phyloP scores from a whole-genome alignment of 2,113 vertebrate genomes.

The Meriones unguiculatus region DNA sequence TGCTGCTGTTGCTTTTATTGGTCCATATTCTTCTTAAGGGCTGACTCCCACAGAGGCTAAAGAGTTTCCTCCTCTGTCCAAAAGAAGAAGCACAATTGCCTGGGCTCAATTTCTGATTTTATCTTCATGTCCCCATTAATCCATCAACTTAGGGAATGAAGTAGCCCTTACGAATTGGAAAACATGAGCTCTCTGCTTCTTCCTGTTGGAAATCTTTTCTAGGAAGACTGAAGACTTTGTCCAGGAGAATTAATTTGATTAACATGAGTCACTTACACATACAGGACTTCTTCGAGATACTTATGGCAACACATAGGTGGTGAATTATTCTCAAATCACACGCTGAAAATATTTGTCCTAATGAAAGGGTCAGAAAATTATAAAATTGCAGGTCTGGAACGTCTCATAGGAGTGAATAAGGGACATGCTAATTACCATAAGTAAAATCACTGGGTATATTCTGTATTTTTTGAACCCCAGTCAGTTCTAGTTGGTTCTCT shows the following conservation, averaged over 20 bases:
- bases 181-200: constrained; percentile 56
- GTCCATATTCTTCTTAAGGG: constrained; percentile 30
- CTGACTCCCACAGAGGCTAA: constrained; percentile 40
- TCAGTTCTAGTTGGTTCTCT: not conserved
- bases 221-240: constrained; percentile 4
- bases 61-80: constrained; percentile 46
- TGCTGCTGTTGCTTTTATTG: constrained; percentile 48
- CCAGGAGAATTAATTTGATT: constrained; percentile 52
- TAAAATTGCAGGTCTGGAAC: constrained; percentile 30
- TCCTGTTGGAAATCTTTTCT: constrained; percentile 36
- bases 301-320: constrained; percentile 36
- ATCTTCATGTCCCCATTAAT: constrained; percentile 41
- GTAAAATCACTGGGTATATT: constrained; percentile 2
- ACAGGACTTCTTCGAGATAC: constrained; percentile 50
- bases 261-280: constrained; percentile 56
- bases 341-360: constrained; percentile 30
- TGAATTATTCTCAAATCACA: constrained; percentile 51
- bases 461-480: constrained; percentile 36
- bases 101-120: not conserved
- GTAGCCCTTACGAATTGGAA: constrained; percentile 25
- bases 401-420: constrained; percentile 30
- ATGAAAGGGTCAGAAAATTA: constrained; percentile 33
- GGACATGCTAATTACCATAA: constrained; percentile 28
- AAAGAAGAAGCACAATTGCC: constrained; percentile 37
- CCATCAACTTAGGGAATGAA: constrained; percentile 27